These are phyloP conservation scores for Diorhabda carinulata DNA, from an alignment of 1,140 invertebrate genomes.

Conservation along the genomic window DNA sequence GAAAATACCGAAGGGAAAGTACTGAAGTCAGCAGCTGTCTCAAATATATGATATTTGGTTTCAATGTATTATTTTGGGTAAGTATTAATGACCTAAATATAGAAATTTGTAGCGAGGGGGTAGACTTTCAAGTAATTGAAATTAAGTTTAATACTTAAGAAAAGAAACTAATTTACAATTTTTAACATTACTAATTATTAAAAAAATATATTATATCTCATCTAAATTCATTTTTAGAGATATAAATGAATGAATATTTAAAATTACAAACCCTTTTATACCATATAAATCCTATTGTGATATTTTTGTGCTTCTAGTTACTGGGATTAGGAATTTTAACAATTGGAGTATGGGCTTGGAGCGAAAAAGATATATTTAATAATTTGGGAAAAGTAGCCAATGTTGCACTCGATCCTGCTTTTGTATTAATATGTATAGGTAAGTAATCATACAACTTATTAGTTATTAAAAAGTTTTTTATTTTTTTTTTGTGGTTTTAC, in stretches of 20 bases:
- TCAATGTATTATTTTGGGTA: slow-evolving; percentile 97
- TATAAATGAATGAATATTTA: too few species aligned
- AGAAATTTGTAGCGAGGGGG: not conserved
- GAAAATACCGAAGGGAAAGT: slow-evolving; percentile 78
- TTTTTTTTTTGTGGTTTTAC: too few species aligned
- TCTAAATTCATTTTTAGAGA: too few species aligned
- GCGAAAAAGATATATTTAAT: slow-evolving; percentile 93
- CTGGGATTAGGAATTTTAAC: slow-evolving; percentile 80
- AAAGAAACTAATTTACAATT: too few species aligned
- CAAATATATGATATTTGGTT: slow-evolving; percentile 95
- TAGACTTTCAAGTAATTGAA: too few species aligned
- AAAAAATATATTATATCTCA: too few species aligned
- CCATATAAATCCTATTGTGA: too few species aligned
- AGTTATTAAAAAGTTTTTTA: not conserved
- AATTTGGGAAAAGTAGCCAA: slow-evolving; percentile 85
- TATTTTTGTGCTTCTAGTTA: slow-evolving; percentile 60
- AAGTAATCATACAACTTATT: slow-evolving; percentile 40
- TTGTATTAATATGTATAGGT: slow-evolving; percentile 90
- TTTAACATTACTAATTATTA: too few species aligned
- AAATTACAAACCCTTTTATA: too few species aligned
- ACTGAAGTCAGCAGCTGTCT: slow-evolving; percentile 95
- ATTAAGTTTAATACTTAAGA: too few species aligned
- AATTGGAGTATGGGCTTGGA: slow-evolving; percentile 94
- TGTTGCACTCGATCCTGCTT: slow-evolving; percentile 91
- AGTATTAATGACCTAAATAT: slow-evolving; percentile 45